Percentiles rank a stretch among this genome's conserved stretches.
Conservation (phyloP, 1,140 invertebrate genomes). For the Temnothorax longispinosus region DNA sequence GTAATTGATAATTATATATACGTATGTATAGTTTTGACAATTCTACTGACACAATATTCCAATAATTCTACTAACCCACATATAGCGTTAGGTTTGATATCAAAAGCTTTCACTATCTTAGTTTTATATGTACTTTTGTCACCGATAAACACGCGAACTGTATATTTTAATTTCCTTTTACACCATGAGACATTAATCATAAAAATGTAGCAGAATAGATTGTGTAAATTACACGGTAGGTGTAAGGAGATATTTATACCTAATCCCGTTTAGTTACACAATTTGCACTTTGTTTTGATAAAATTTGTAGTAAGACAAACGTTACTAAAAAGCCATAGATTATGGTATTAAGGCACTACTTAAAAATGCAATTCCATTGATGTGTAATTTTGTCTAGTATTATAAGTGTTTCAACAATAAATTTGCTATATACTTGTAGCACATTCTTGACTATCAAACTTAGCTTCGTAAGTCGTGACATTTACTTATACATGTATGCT, state of each 20-base stretch:
- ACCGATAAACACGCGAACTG: not conserved
- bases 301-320: slow-evolving; percentile 34
- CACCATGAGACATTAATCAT: not conserved
- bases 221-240: slow-evolving; percentile 43
- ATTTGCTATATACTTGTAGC: slow-evolving; percentile 48
- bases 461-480: slow-evolving; percentile 68
- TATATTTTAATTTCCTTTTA: slow-evolving; percentile 19
- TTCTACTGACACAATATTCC: slow-evolving; percentile 28
- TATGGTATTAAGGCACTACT: slow-evolving; percentile 68
- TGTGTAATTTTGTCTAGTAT: slow-evolving; percentile 58
- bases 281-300: slow-evolving; percentile 53
- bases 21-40: slow-evolving; percentile 26
- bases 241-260: slow-evolving; percentile 12
- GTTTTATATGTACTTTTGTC: slow-evolving; percentile 47
- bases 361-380: slow-evolving; percentile 53
- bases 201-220: slow-evolving; percentile 44
- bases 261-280: slow-evolving; percentile 42
- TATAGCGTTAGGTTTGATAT: slow-evolving; percentile 37
- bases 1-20: slow-evolving; percentile 25
- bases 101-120: slow-evolving; percentile 46
- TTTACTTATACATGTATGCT: slow-evolving; percentile 27
- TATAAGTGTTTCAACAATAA: slow-evolving; percentile 52
- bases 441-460: slow-evolving; percentile 53
- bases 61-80: slow-evolving; percentile 17
- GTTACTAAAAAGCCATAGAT: slow-evolving; percentile 60